Evolutionary conservation across 2,113 vertebrate species (phyloP).

Genomic region (Dendropsophus ebraccatus): DNA sequence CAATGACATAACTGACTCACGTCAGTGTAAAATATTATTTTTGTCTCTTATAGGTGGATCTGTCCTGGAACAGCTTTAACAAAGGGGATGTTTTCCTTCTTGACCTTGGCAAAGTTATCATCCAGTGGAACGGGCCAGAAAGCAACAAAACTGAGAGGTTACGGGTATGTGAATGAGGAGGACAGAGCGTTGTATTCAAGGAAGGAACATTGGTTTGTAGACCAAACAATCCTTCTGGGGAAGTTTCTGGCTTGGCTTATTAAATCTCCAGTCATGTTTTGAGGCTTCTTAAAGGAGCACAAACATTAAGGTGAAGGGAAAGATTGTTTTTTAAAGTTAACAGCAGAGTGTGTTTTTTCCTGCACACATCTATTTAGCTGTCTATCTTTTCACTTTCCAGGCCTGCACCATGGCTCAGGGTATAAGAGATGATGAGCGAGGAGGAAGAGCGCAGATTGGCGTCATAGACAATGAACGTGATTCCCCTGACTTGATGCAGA

Average conservation of each 20-base stretch:
- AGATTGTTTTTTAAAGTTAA: too few species aligned
- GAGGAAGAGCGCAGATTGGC: constrained; percentile 82
- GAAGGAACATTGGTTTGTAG: background rate
- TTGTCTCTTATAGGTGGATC: constrained; percentile 72
- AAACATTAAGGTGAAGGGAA: too few species aligned
- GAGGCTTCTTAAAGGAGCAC: too few species aligned
- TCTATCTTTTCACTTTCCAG: constrained; percentile 63
- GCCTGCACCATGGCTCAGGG: constrained; percentile 82
- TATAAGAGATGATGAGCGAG: constrained; percentile 86
- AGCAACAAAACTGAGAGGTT: constrained; percentile 86
- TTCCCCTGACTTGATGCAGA: constrained; percentile 80
- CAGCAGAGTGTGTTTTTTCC: too few species aligned
- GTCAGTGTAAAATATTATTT: background rate
- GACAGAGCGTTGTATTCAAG: background rate
- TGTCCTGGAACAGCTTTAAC: constrained; percentile 91
- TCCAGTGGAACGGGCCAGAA: constrained; percentile 88
- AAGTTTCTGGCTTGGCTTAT: too few species aligned
- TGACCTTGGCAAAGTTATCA: constrained; percentile 86
- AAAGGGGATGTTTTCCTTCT: constrained; percentile 86
- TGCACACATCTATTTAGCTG: background rate
- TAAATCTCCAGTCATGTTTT: too few species aligned
- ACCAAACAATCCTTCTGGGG: background rate
- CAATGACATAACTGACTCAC: background rate
- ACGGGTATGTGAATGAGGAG: constrained; percentile 73
- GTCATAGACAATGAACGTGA: constrained; percentile 81